A percentile compares a stretch with the other conserved stretches of the same genome.
These are phyloP conservation scores for Sceloporus tristichus DNA, from an alignment of 2,113 vertebrate genomes.

Conservation along the genomic window DNA sequence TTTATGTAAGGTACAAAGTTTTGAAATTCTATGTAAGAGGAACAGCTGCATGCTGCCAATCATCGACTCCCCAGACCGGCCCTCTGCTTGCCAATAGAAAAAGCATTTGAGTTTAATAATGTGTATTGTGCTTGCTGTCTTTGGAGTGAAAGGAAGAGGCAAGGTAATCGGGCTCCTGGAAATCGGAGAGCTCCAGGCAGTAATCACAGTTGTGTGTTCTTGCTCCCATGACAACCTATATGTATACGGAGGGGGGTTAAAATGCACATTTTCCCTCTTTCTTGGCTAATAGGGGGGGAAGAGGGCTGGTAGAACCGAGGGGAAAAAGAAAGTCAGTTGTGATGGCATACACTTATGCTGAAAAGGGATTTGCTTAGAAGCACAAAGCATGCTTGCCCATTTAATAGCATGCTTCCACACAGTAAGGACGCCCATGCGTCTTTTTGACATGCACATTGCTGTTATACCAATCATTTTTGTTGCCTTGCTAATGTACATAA, in stretches of 20 bases:
- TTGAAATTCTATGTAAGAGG: conserved; percentile 47
- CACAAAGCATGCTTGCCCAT: conserved; percentile 16
- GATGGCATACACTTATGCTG: conserved; percentile 43
- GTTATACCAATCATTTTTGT: conserved; percentile 6
- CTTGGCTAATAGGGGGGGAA: conserved; percentile 30
- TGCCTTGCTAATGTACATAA: background rate
- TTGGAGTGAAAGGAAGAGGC: conserved; percentile 59
- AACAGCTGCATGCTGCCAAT: conserved; percentile 39
- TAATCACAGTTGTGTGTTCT: conserved; percentile 59
- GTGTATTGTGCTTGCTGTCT: conserved; percentile 49
- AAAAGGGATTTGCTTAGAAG: conserved; percentile 33
- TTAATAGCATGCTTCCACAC: conserved; percentile 21
- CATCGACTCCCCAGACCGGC: conserved; percentile 33
- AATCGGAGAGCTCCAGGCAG: conserved; percentile 63
- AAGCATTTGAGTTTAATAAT: conserved; percentile 56
- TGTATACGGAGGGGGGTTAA: conserved; percentile 68
- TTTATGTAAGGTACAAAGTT: conserved; percentile 37
- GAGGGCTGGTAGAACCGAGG: conserved; percentile 27
- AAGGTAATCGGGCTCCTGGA: conserved; percentile 63
- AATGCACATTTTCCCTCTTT: conserved; percentile 35
- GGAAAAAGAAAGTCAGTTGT: background rate
- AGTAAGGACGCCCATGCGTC: conserved; percentile 23
- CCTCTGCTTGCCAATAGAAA: conserved; percentile 43
- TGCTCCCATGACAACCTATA: conserved; percentile 69
- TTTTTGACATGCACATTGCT: rapidly evolving